phyloP scores from a whole-genome alignment of 37 sponge, comb jelly and placozoan genomes.

The Crambe crambe region DNA sequence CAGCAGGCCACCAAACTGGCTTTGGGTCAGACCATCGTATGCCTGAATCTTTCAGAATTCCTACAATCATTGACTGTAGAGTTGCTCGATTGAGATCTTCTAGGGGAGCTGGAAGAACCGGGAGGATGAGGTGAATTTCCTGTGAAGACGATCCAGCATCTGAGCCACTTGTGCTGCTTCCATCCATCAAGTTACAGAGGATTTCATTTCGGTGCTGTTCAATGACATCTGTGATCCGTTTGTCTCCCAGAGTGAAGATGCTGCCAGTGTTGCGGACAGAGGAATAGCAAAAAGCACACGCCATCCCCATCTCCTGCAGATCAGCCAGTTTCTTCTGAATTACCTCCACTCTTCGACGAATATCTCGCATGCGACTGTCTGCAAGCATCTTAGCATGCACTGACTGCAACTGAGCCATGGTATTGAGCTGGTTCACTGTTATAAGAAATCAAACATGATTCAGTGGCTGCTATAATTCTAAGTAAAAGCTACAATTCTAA shows the following conservation, averaged over 20 bases:
- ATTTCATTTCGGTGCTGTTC: constrained; percentile 61
- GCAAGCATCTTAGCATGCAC: neutral
- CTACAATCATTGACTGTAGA: constrained; percentile 55
- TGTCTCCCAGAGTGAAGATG: constrained; percentile 62
- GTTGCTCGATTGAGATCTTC: constrained; percentile 31
- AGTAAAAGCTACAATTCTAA: no score
- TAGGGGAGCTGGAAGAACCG: constrained; percentile 51
- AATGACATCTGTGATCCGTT: constrained; percentile 58
- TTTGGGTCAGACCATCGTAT: constrained; percentile 60
- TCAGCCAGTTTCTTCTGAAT: constrained; percentile 74
- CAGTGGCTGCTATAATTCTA: no score
- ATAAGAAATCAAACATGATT: no score
- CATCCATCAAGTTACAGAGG: constrained; percentile 27
- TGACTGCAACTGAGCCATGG: constrained; percentile 16
- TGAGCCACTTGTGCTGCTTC: neutral
- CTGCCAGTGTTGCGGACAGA: constrained; percentile 63
- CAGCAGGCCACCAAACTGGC: constrained; percentile 67
- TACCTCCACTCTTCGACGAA: constrained; percentile 59
- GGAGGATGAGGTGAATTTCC: constrained; percentile 65
- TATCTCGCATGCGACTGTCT: constrained; percentile 49
- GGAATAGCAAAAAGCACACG: constrained; percentile 63
- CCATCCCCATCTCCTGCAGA: constrained; percentile 57
- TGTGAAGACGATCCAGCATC: neutral
- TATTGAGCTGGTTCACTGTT: no score
- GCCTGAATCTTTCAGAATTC: constrained; percentile 65